A percentile compares a stretch with the other conserved stretches of the same genome.
Conservation (phyloP, 2,797 vertebrate species). For the Microctenopoma steveboyesi region DNA sequence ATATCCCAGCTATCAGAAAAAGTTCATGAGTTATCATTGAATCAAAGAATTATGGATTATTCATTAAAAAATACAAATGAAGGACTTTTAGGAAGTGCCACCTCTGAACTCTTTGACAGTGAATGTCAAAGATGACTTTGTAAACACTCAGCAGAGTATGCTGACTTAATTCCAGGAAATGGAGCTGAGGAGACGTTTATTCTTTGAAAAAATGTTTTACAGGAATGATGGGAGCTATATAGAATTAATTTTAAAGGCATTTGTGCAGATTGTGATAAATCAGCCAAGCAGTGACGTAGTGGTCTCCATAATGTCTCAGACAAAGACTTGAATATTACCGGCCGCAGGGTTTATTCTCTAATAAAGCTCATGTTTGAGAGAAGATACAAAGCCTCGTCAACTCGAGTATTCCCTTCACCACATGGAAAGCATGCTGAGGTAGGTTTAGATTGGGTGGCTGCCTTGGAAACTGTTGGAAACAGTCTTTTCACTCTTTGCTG, state of each 20-base stretch:
- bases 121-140: conserved; percentile 28
- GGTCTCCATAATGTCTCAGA: too few species aligned
- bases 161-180: neutral
- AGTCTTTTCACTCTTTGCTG: too few species aligned
- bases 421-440: too few species aligned
- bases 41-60: conserved; percentile 66
- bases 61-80: conserved; percentile 51
- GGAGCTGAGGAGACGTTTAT: neutral
- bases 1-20: conserved; percentile 39
- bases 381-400: too few species aligned
- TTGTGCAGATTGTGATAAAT: neutral
- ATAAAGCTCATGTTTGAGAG: too few species aligned
- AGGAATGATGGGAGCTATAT: neutral
- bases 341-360: too few species aligned
- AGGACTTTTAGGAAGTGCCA: conserved; percentile 41
- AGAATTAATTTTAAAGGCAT: too few species aligned
- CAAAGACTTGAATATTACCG: too few species aligned
- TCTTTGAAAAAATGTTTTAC: conserved; percentile 2
- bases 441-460: too few species aligned
- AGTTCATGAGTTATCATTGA: conserved; percentile 56
- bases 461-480: too few species aligned
- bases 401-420: too few species aligned
- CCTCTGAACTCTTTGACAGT: conserved; percentile 31
- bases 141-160: conserved; percentile 22
- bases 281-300: neutral